A percentile compares a stretch with the other conserved stretches of the same genome.
Conservation (phyloP, 1,140 invertebrate species). For the Zaprionus ghesquierei region DNA sequence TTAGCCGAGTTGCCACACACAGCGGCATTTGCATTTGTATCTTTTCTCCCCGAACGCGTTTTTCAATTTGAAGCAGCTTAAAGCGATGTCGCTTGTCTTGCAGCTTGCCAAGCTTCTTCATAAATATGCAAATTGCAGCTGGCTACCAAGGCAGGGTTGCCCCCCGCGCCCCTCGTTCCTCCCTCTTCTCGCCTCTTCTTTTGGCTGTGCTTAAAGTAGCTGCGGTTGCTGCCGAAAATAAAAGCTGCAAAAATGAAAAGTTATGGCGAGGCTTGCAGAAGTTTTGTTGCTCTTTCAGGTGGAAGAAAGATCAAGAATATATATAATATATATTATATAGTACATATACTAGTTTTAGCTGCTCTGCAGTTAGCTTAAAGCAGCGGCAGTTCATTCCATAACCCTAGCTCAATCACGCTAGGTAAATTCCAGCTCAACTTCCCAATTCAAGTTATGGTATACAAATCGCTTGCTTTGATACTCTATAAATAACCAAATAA, state of each 20-base stretch:
- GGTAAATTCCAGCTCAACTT: not conserved
- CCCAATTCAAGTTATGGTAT: not conserved
- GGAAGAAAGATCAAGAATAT: not conserved
- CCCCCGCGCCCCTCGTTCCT: too few species aligned
- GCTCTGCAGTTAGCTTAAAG: not conserved
- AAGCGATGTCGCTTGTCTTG: conserved; percentile 54
- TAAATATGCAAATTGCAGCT: conserved; percentile 78
- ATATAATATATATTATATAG: not conserved
- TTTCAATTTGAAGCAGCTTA: conserved; percentile 78
- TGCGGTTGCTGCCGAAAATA: conserved; percentile 29
- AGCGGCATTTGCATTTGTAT: conserved; percentile 76
- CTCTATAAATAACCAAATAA: not conserved
- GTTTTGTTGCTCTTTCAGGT: conserved; percentile 18
- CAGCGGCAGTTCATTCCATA: not conserved
- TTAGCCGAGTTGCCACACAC: conserved; percentile 25
- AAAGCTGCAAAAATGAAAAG: not conserved
- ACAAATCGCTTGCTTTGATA: conserved; percentile 22
- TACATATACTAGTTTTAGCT: not conserved
- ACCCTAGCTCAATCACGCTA: not conserved
- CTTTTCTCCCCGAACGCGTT: conserved; percentile 60
- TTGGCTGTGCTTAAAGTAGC: not conserved
- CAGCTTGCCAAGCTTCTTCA: conserved; percentile 58
- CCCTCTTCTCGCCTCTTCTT: not conserved
- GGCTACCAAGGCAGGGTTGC: not conserved
- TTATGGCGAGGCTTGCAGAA: not conserved